These are phyloP conservation scores for Campopleginae sp. DNA, from an alignment of 2,888 invertebrate species.

Conservation along the genomic window DNA sequence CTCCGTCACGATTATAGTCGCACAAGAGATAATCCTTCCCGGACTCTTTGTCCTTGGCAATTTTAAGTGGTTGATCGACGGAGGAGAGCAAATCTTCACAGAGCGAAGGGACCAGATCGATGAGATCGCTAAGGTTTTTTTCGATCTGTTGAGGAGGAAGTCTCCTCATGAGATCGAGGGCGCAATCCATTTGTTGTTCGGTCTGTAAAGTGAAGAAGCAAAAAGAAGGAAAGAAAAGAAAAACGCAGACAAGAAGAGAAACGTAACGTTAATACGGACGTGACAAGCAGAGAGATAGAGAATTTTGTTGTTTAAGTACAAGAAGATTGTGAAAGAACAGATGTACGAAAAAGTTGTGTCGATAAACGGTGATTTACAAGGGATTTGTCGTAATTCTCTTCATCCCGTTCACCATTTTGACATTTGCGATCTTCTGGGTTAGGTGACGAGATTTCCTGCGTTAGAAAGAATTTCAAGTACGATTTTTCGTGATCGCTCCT, in stretches of 20 bases:
- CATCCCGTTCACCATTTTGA: constrained; percentile 77
- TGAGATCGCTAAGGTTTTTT: constrained; percentile 98
- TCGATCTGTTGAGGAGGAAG: constrained; percentile 99
- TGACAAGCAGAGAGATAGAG: background rate
- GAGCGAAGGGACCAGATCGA: constrained; percentile 97
- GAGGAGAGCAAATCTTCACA: constrained; percentile 98
- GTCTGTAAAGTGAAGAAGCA: constrained; percentile 86
- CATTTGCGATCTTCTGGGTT: constrained; percentile 76
- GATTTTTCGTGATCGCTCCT: constrained; percentile 37
- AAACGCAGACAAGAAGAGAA: background rate
- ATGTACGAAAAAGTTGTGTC: constrained; percentile 18
- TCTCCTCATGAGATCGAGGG: constrained; percentile 98
- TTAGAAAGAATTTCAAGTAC: constrained; percentile 52
- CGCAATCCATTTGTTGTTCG: constrained; percentile 99
- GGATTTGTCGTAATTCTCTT: constrained; percentile 51
- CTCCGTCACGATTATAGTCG: constrained; percentile 99
- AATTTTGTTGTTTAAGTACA: background rate
- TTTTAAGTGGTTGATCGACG: constrained; percentile 99
- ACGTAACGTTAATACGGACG: constrained; percentile 5
- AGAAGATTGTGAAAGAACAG: background rate
- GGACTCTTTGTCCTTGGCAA: constrained; percentile 96
- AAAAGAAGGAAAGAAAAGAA: background rate
- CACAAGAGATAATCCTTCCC: constrained; percentile 99
- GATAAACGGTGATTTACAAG: constrained; percentile 45
- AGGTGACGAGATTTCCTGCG: constrained; percentile 68